Base-by-base conservation (phyloP, 2,888 invertebrate species). In the Melieria crassipennis region DNA sequence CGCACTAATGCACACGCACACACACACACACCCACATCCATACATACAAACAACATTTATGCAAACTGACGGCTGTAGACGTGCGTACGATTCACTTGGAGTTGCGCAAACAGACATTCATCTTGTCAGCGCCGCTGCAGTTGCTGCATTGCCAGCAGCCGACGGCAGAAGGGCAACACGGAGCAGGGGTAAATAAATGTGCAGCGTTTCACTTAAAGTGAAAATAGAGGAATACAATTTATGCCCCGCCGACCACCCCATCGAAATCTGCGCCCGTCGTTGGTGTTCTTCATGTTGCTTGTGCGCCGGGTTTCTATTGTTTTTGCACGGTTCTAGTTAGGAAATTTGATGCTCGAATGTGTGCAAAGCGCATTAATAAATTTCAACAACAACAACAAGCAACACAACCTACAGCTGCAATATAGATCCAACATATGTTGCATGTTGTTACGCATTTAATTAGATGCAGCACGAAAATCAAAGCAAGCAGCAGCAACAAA, bases 281-380 rank as follows among this genome's bases (percentile, higher is more conserved):
- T 16, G 30, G 1, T 30, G 30, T 30, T 30, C 3, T 30, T 30
- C 30, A 30, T 30, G 30, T 30, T 30, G 30, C 30, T 30, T 16
- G 16, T 1, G 16, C 16, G 16, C 16, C 16, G 16, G 16, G 1
- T 16, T 16, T 30, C 30, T 3, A 30, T 30, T 30, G 30, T 30
- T 30, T 30, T 30, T 30, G 30, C 30, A 30, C 30, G 30, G 30
- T 30, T 30, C 30, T 30, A 30, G 30, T 30, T 30, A 30, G 30
- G 30, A 30, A 30, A 30, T 30, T 30, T 1, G 30, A 30, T 30
- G 30, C 30, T 69, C 62, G 56, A 60, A 63, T 47, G 56, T 56
- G 63, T 62, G 69, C 69, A 43, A 56, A 69, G 63, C 62, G 62
- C 63, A 69, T 69, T 69, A 69, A 69, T 69, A 61, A 69, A 62